Conservation (phyloP, 2,888 invertebrate genomes). For the Nasonia oneida region DNA sequence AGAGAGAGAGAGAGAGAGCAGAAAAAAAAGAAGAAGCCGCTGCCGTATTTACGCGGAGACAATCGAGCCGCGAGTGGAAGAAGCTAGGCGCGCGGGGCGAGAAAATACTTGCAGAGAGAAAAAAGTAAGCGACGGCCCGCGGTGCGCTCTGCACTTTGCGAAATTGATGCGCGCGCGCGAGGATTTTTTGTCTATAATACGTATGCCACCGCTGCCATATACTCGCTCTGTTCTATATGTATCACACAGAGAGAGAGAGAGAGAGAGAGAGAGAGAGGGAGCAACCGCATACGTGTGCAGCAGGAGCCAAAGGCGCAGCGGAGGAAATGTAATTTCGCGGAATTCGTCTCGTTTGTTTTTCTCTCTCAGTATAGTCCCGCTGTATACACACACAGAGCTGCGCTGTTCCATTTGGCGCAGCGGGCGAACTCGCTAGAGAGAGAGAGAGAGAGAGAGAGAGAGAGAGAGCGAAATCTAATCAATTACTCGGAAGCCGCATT, state of each 20-base stretch:
- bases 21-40: not conserved
- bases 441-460: too few species aligned
- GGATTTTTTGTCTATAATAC: slow-evolving; percentile 26
- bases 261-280: not conserved
- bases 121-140: not conserved
- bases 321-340: slow-evolving; percentile 34
- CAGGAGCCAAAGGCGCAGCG: not conserved
- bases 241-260: not conserved
- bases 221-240: not conserved
- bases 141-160: slow-evolving; percentile 48
- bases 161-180: slow-evolving; percentile 54
- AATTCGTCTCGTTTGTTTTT: not conserved
- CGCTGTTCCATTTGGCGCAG: slow-evolving; percentile 9
- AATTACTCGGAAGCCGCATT: slow-evolving; percentile 53
- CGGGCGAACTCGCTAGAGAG: not conserved
- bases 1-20: not conserved
- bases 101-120: not conserved
- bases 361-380: not conserved
- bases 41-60: slow-evolving; percentile 6
- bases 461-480: slow-evolving; percentile 47
- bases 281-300: not conserved
- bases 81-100: not conserved
- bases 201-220: not conserved
- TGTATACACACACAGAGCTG: not conserved
- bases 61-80: slow-evolving; percentile 31